Base-by-base conservation (phyloP, 2,113 vertebrate genomes). In the Condylura cristata region DNA sequence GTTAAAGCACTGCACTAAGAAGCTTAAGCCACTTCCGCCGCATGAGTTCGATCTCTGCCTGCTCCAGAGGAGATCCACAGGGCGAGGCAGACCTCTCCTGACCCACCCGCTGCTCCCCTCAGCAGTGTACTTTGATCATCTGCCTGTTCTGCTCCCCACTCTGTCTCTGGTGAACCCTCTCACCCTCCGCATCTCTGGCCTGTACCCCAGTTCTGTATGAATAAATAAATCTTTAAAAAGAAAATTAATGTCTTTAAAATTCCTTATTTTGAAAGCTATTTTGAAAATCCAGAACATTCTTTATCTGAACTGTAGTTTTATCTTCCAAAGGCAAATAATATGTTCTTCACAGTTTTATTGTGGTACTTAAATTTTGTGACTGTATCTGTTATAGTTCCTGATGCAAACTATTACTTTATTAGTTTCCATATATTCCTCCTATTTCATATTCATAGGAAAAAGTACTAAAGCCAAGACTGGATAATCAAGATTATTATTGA, bases 231-330 rank as follows among this genome's bases (percentile, higher is more conserved):
- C n/a, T n/a, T n/a, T n/a, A 12, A 16, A 74, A 71, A 75, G 12
- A 91, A 30, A 83, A 32, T 32, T 87, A 84, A 56, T 26, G 1
- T 84, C 41, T 94, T 90, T 93, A 61, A 68, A 4, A 44, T 86
- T 90, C 6, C 75, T 90, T 96, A 37, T n/a, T 56, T 93, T 80
- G 71, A 39, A 24, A 83, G 30, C 58, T 88, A 20, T 51, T 89
- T 95, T 96, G 5, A 89, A 94, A 93, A 78, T 20, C 22, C 37
- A 74, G 20, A 89, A 58, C 60, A 28, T 24, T 95, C 72, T 83
- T 74, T 66, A 37, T 65, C 44, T 78, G 70, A 90, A 16, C 11
- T 87, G 4, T 0, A 70, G 11, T 71, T 95, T 76, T 85, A 20
- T 79, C 48, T 82, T 60, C 66, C 63, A 84, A 80, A 76, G 58